Evolutionary conservation across 2,797 vertebrate species (phyloP).

Genomic region (Aeoliscus strigatus): DNA sequence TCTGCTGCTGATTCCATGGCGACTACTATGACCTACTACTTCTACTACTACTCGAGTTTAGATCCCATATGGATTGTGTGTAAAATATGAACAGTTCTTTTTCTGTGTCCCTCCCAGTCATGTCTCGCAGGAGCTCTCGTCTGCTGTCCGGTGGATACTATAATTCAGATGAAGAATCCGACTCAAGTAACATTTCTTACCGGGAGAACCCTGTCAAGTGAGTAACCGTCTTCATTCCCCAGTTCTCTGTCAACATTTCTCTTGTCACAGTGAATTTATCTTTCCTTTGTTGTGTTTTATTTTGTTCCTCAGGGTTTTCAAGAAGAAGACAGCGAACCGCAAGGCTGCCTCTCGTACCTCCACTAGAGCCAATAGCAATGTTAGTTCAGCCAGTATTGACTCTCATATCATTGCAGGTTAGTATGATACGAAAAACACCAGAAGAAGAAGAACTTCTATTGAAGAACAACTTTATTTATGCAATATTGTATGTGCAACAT

Average conservation of each 20-base stretch:
- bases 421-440: constrained; percentile 21
- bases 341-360: constrained; percentile 32
- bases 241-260: too few relatives aligned
- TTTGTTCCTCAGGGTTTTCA: constrained; percentile 60
- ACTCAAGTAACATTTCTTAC: constrained; percentile 68
- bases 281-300: too few relatives aligned
- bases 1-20: too few relatives aligned
- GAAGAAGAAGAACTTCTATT: too few relatives aligned
- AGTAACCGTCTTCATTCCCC: constrained; percentile 1
- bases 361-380: constrained; percentile 34
- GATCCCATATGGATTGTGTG: background rate
- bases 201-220: constrained; percentile 68
- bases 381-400: constrained; percentile 6
- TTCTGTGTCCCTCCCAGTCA: constrained; percentile 46
- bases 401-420: constrained; percentile 10
- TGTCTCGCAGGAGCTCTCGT: constrained; percentile 71
- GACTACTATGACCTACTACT: too few relatives aligned
- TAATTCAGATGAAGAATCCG: constrained; percentile 66
- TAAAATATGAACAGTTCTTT: background rate
- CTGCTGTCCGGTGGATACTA: constrained; percentile 64
- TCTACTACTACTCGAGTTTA: too few relatives aligned
- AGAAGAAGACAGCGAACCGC: constrained; percentile 58
- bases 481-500: too few relatives aligned
- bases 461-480: too few relatives aligned
- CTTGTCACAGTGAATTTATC: too few relatives aligned